Base-by-base conservation (phyloP, 2,797 vertebrate species). In the Hypotaenidia philippensis region DNA sequence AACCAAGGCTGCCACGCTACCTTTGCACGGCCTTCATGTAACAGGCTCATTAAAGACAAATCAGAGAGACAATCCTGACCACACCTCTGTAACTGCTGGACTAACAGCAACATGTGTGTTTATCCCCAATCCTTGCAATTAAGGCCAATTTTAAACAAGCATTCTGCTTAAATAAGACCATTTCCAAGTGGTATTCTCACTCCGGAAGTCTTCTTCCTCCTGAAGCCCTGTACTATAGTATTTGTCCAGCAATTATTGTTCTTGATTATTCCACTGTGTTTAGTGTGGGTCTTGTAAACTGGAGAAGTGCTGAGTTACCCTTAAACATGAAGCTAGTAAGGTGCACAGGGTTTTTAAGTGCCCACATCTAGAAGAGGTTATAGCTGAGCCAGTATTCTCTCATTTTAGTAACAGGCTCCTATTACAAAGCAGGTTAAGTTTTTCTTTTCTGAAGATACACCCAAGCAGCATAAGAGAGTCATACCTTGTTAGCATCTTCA, bases 401-500 rank as follows among this genome's bases (percentile, higher is more conserved):
- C 20, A 20, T 55, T 92, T 79, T 45, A 77, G n/a, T 74, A 83
- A 57, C 12, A 80, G 13, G 16, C 10, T 83, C 27, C 34, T 74
- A 13, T 10, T 29, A 63, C 25, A 87, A 85, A 32, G 8, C 52
- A 64, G 47, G 19, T 4, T 3, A 19, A 17, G 31, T 18, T 84
- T 36, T 57, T 60, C 53, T 90, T 76, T 70, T 77, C 60, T 83
- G 69, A 55, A 87, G 59, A 66, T 10, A 91, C 11, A 91, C 13
- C 36, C 36, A 81, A 74, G 57, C n/a, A 71, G 36, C 57, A 68
- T 6, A 88, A 49, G 20, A 88, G 31, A 10, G 53, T 87, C 96
- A 76, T 97, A 99, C 99, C 99, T 99, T 99, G 98, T 99, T 99
- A 66, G 99, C 99, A 64, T 99, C 99, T 96, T 99, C 99, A 14